Evolutionary conservation across 2,888 invertebrate genomes (phyloP), one percentile per base, ranked within the genome.

Genomic region (Microplitis deprimator): DNA sequence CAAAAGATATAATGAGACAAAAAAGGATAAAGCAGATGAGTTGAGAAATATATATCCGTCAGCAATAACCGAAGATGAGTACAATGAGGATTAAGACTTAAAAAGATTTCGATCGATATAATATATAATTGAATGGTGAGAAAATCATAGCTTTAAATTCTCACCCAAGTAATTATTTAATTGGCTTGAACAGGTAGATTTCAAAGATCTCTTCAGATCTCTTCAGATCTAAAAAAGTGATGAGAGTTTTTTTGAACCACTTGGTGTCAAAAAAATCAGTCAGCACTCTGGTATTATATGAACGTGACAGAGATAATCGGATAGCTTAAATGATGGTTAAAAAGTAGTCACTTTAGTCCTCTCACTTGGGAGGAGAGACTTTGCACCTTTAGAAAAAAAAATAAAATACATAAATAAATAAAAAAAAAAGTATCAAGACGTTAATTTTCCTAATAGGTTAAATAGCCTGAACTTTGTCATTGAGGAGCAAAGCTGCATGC

Each of bases 361-460:
- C 29, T 62, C 41, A 64, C 60, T 65, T 20, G 62, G 61, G 39
- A 75, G 69, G 50, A 50, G 50, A 50, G 13, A 13, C 29, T 79
- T 79, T 29, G 72, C 77, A 77, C 76, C 77, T 77, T 60, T 71
- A 68, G 20, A n/a, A 68, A 50, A 50, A 50, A 50, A 50, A 50
- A 50, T 50, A 50, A 50, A 50, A 50, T 13, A 50, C 6, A 50
- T n/a, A n/a, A n/a, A n/a, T n/a, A n/a, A n/a, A n/a, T n/a, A n/a
- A n/a, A n/a, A n/a, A 50, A 50, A 50, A 13, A 71, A 70, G 73
- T 29, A 69, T 69, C 65, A 69, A 75, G 40, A 83, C 80, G 84
- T 84, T 87, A 88, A 89, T 88, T 88, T 87, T 84, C 85, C 85
- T 87, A 89, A 89, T 89, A 86, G 88, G 87, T 87, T 86, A 86